phyloP scores from a whole-genome alignment of 2,888 invertebrate genomes.

The Nineta flava region DNA sequence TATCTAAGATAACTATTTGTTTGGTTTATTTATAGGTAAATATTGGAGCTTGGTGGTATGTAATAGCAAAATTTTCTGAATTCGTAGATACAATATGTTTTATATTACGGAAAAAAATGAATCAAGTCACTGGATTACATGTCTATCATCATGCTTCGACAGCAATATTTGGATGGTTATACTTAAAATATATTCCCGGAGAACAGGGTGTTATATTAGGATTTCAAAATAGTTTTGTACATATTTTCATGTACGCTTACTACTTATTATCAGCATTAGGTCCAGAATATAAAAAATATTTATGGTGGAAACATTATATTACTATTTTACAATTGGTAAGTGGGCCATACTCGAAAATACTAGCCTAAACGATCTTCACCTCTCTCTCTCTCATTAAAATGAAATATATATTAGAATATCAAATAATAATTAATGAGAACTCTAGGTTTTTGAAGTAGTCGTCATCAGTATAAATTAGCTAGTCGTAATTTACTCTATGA shows the following conservation, averaged over 20 bases:
- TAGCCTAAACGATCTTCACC: too few species aligned
- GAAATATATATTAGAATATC: too few species aligned
- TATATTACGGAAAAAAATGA: conserved; percentile 65
- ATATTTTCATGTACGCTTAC: conserved; percentile 74
- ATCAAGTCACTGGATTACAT: conserved; percentile 63
- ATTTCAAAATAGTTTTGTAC: conserved; percentile 67
- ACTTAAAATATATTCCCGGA: conserved; percentile 52
- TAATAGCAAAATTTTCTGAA: not conserved
- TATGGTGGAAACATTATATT: conserved; percentile 82
- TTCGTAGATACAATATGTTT: conserved; percentile 48
- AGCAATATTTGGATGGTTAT: conserved; percentile 56
- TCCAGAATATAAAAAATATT: conserved; percentile 59
- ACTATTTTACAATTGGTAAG: conserved; percentile 61
- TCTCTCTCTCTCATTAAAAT: too few species aligned
- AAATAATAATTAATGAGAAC: too few species aligned
- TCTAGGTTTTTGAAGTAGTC: too few species aligned
- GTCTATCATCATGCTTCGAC: conserved; percentile 66
- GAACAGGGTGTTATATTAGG: conserved; percentile 70
- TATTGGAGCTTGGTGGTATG: not conserved
- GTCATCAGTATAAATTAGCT: too few species aligned
- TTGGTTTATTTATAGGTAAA: not conserved
- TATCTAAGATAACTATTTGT: too few species aligned
- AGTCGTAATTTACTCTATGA: too few species aligned
- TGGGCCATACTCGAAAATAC: too few species aligned
- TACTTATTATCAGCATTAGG: conserved; percentile 70